These are phyloP conservation scores for Opisthograptis luteolata DNA, from an alignment of 2,888 invertebrate genomes.

Conservation along the genomic window DNA sequence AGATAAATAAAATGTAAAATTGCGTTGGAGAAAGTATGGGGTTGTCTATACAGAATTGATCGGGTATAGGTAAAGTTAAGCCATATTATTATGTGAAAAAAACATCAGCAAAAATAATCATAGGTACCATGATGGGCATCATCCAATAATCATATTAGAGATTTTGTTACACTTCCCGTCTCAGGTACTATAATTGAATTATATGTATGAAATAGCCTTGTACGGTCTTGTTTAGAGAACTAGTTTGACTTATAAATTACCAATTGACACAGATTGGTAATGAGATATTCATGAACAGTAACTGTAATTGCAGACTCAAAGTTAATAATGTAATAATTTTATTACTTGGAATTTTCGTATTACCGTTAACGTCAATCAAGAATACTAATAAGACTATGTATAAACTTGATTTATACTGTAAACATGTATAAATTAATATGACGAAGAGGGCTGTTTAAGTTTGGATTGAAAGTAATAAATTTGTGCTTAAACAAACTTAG, in stretches of 20 bases:
- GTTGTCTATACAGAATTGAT: no score
- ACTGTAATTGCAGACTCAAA: constrained; percentile 13
- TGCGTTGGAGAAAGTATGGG: no score
- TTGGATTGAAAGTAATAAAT: not conserved
- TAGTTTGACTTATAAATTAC: constrained; percentile 1
- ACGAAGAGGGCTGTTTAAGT: constrained; percentile 1
- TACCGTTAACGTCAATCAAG: constrained; percentile 20
- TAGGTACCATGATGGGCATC: no score
- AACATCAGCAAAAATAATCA: no score
- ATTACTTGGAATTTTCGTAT: constrained; percentile 9
- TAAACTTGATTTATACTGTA: not conserved
- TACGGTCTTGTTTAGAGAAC: constrained; percentile 2
- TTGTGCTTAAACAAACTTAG: not conserved
- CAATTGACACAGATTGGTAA: constrained; percentile 14
- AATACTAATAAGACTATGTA: not conserved
- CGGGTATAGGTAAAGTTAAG: no score
- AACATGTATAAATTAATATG: constrained; percentile 16
- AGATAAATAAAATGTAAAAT: no score
- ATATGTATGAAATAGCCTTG: no score
- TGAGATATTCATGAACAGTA: constrained; percentile 11
- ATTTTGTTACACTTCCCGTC: no score
- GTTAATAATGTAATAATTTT: constrained; percentile 17
- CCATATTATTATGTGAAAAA: no score
- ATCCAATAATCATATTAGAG: no score
- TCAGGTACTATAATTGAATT: no score